Evolutionary conservation across 1,140 invertebrate genomes (phyloP), one percentile per base, ranked within the genome.

Genomic region (Lordiphosa stackelbergi): DNA sequence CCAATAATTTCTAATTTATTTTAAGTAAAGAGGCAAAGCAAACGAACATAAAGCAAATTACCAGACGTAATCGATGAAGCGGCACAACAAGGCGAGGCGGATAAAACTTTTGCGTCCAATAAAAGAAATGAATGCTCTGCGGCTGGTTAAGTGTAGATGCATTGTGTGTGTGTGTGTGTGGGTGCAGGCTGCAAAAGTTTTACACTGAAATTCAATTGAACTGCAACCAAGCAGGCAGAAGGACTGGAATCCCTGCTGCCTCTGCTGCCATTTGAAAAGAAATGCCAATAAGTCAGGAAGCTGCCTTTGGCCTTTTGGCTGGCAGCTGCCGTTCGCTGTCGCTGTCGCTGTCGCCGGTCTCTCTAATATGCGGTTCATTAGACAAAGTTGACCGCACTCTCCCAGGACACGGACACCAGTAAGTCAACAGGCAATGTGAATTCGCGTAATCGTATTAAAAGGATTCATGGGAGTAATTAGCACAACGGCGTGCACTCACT

Each of bases 1-100:
- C 53, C 69, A 84, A 84, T 77, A 77, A 83, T 78, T 84, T 84
- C 78, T 77, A 83, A 83, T 83, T 83, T 81, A 84, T 73, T 63
- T 69, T 74, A 61, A 69, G 61, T 74, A 59, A 65, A 77, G 64
- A 58, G 60, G 51, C 57, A 71, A 75, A 70, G 58, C 54, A 75
- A 71, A 75, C 53, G 72, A 55, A 75, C 72, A 75, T 75, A 70
- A 75, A 75, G 53, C 62, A 83, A 83, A 79, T 73, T 79, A 72
- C 69, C 49, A 73, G 68, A 53, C 47, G 62, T 59, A 78, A 70
- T 78, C 74, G 69, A 73, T 70, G 69, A 38, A 74, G 71, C 66
- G 68, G 65, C 65, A 66, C 51, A 56, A 59, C 35, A 73, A 69
- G 59, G 37, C 42, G 7, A 37, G 49, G 37, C 19, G 42, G 59